Conservation (phyloP, 2,113 vertebrate species). For the Hemibagrus wyckioides region DNA sequence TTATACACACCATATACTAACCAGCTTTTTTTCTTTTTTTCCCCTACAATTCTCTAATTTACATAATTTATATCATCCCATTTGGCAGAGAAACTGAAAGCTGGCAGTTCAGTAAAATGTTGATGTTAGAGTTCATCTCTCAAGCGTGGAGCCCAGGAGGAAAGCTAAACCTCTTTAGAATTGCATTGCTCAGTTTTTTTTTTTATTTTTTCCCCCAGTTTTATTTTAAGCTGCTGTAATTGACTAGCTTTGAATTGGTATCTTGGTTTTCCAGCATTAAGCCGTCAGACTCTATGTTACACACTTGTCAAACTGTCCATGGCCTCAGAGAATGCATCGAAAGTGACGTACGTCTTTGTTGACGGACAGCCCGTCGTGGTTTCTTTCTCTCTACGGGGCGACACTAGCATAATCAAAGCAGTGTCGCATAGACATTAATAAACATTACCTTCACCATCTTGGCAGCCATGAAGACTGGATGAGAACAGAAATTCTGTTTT, state of each 20-base stretch:
- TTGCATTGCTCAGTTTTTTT: neutral
- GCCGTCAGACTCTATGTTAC: constrained; percentile 19
- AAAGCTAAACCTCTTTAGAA: constrained; percentile 3
- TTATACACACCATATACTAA: constrained; percentile 69
- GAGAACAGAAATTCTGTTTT: neutral
- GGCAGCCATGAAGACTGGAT: neutral
- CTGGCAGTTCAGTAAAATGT: constrained; percentile 32
- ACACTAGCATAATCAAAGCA: neutral
- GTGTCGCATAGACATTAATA: neutral
- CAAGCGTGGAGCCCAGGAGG: constrained; percentile 12
- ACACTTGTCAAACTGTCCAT: constrained; percentile 9
- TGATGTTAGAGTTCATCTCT: constrained; percentile 47
- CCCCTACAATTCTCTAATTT: constrained; percentile 53
- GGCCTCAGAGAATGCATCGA: constrained; percentile 6
- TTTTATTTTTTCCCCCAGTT: neutral
- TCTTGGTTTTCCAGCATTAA: constrained; percentile 28
- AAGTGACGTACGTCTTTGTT: constrained; percentile 15
- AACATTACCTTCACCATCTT: neutral
- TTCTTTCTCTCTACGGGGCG: neutral
- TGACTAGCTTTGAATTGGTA: constrained; percentile 25
- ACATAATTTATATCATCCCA: constrained; percentile 59
- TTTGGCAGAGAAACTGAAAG: constrained; percentile 52
- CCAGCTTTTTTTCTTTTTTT: constrained; percentile 44
- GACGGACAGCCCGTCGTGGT: constrained; percentile 18
- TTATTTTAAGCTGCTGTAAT: constrained; percentile 33